Percentiles rank a stretch among this genome's conserved stretches.
Conservation (phyloP, 2,888 invertebrate genomes). For the Tipula vernalis region DNA sequence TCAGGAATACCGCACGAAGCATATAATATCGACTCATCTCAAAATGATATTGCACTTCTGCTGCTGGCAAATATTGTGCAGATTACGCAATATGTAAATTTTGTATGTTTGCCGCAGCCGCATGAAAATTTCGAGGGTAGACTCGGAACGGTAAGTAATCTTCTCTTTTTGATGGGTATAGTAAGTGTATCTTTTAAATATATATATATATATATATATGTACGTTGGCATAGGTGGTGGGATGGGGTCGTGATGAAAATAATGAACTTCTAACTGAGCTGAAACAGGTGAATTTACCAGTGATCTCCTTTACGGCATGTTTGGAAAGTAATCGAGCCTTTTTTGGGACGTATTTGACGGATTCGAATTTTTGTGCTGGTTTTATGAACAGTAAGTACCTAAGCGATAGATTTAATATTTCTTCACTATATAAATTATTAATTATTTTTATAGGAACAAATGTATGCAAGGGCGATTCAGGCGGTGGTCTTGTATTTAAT, state of each 20-base stretch:
- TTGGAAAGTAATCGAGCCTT: conserved; percentile 19
- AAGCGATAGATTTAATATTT: background rate
- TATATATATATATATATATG: background rate
- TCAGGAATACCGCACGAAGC: conserved; percentile 13
- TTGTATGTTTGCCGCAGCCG: conserved; percentile 26
- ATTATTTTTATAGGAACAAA: conserved; percentile 24
- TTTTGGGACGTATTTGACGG: conserved; percentile 14
- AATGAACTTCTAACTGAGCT: conserved; percentile 16
- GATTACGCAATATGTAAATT: conserved; percentile 28
- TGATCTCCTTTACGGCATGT: conserved; percentile 26
- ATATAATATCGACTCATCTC: conserved; percentile 12
- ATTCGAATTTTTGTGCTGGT: conserved; percentile 18
- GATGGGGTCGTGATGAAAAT: conserved; percentile 32
- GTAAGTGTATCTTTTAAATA: background rate
- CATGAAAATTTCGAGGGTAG: background rate
- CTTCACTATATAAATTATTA: background rate
- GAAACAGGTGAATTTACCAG: conserved; percentile 25
- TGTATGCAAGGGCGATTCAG: conserved; percentile 41
- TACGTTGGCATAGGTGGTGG: conserved; percentile 16
- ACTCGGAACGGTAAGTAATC: background rate
- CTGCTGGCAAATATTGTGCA: conserved; percentile 26
- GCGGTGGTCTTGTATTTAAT: conserved; percentile 36
- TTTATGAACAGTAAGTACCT: conserved; percentile 15
- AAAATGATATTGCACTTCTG: conserved; percentile 30
- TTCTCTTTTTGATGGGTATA: too few relatives aligned